Evolutionary conservation across 2,113 vertebrate genomes (phyloP).

Genomic region (Dromiciops gliroides): DNA sequence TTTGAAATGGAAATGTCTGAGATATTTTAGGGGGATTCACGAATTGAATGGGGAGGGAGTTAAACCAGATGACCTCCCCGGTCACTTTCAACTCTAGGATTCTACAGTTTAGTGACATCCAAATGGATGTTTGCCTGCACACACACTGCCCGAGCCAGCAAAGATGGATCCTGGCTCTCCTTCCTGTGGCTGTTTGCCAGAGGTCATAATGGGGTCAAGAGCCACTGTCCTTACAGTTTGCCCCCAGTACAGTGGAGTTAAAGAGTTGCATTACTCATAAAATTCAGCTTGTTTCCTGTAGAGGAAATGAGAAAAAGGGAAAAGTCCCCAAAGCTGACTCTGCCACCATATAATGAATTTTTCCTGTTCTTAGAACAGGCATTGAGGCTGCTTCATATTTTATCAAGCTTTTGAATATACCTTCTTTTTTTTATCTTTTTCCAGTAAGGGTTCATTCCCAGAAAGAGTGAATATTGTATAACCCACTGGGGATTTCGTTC

Average conservation of each 20-base stretch:
- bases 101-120: neutral
- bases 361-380: conserved; percentile 73
- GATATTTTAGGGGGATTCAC: neutral
- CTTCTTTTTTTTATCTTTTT: conserved; percentile 53
- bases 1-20: neutral
- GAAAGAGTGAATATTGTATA: conserved; percentile 56
- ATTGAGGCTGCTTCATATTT: conserved; percentile 73
- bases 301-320: conserved; percentile 40
- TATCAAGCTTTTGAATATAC: conserved; percentile 75
- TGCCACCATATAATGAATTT: conserved; percentile 61
- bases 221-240: conserved; percentile 39
- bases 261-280: conserved; percentile 55
- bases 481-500: conserved; percentile 2
- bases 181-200: conserved; percentile 22
- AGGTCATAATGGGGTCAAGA: conserved; percentile 20
- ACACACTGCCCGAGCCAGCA: neutral
- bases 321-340: conserved; percentile 54
- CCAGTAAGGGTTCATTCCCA: conserved; percentile 62
- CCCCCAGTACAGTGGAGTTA: conserved; percentile 18
- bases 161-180: neutral
- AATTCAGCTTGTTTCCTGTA: conserved; percentile 43
- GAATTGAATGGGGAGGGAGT: neutral
- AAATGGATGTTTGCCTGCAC: neutral
- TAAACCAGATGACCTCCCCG: neutral
- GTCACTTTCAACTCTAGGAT: neutral